Conservation (phyloP, 2,888 invertebrate species). For the Diabrotica balteata region DNA sequence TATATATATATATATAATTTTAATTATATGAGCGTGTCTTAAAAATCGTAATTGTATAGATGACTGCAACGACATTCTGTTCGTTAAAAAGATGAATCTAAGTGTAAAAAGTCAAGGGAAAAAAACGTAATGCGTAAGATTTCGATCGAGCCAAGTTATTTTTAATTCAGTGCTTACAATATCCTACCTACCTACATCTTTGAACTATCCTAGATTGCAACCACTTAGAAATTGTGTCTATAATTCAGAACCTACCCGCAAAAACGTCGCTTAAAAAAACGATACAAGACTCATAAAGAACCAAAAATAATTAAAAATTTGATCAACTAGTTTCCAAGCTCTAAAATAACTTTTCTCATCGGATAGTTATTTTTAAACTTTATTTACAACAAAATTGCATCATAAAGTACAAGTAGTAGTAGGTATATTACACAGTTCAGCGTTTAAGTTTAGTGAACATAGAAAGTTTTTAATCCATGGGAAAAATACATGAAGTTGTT, state of each 20-base stretch:
- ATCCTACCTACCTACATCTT: neutral
- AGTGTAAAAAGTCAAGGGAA: conserved; percentile 30
- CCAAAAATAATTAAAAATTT: conserved; percentile 24
- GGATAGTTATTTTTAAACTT: conserved; percentile 41
- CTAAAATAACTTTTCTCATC: conserved; percentile 38
- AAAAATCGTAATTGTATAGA: too few relatives aligned
- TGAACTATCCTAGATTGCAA: neutral
- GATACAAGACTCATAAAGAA: neutral
- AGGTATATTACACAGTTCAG: conserved; percentile 33
- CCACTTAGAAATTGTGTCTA: conserved; percentile 11
- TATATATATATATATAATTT: too few relatives aligned
- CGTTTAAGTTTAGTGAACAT: conserved; percentile 38
- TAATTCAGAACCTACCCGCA: conserved; percentile 1
- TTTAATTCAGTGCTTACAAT: conserved; percentile 40
- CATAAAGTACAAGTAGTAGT: conserved; percentile 34
- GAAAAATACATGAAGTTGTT: conserved; percentile 78
- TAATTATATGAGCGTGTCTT: too few relatives aligned
- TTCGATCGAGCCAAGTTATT: conserved; percentile 42
- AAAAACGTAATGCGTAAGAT: conserved; percentile 36
- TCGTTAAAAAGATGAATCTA: neutral
- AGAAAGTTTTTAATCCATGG: conserved; percentile 55
- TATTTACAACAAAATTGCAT: conserved; percentile 41
- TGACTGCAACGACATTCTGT: too few relatives aligned
- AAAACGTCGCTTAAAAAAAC: conserved; percentile 17
- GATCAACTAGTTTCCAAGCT: conserved; percentile 20